Evolutionary conservation across 1,140 invertebrate species (phyloP), one percentile per base, ranked within the genome.

Genomic region (Trichonephila clavipes): DNA sequence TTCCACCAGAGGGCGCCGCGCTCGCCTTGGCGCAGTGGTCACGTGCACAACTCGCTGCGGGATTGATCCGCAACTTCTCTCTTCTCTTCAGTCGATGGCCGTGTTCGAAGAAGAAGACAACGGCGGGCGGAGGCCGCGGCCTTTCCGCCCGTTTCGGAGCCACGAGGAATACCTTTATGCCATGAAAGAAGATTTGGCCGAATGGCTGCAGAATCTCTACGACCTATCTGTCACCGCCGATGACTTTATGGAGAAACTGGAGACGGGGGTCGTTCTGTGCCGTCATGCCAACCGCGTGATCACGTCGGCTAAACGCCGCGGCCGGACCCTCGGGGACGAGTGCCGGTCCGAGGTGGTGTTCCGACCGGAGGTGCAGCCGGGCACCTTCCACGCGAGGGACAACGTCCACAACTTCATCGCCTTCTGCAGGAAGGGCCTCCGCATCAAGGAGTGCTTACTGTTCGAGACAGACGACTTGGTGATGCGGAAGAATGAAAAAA

Each of bases 391-490:
- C 69, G 97, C 98, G 28, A 97, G 99, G 95, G 99, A 99, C 96
- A 99, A 99, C 96, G 97, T 99, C 16, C 98, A 98, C 94, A 99
- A 99, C 96, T 99, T 99, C 96, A 99, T 99, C 95, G 97, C 97
- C 64, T 98, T 98, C 97, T 98, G 98, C 95, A 96, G 98, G 90
- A 97, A 97, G 66, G 97, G 95, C 96, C 98, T 96, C 96, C 98
- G 96, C 97, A 96, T 99, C 94, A 97, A 98, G 91, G 98, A 99
- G 96, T 99, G 97, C 95, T 97, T 98, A n/a, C 97, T 98, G 82
- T 99, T 99, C 95, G 99, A 99, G 96, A 99, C 98, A 19, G 98
- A 99, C 95, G 98, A 99, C 96, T 96, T 99, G 94, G 99, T 99
- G 94, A 96, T 98, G 96, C 96, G 98, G 88, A 99, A 99, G 96